A percentile compares a stretch with the other conserved stretches of the same genome.
Conservation (phyloP, 2,888 invertebrate genomes). For the Eristalis tenax region DNA sequence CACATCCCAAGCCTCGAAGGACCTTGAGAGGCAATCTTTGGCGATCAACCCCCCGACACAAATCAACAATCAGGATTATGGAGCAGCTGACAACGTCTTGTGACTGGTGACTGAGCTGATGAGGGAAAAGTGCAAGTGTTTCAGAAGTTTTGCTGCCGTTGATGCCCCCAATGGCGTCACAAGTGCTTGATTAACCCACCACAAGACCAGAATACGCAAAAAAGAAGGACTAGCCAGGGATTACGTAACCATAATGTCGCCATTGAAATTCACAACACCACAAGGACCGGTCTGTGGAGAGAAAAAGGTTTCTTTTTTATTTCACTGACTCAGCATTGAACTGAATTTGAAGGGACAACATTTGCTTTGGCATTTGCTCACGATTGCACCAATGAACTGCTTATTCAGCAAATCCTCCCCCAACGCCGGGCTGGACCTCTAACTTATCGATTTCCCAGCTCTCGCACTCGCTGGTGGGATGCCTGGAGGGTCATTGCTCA, state of each 20-base stretch:
- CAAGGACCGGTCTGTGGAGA: not conserved
- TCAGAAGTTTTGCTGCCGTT: not conserved
- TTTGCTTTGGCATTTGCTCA: not conserved
- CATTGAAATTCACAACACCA: not conserved
- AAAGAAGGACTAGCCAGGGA: not conserved
- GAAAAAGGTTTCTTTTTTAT: not conserved
- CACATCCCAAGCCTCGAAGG: no score
- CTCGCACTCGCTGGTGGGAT: not conserved
- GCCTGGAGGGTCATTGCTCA: not conserved
- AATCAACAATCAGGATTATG: no score
- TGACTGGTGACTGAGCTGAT: no score
- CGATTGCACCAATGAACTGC: not conserved
- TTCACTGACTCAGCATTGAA: not conserved
- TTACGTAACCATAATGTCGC: not conserved
- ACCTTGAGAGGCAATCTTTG: no score
- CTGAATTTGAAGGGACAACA: not conserved
- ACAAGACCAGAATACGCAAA: not conserved
- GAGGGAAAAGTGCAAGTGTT: no score
- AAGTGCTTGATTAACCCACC: not conserved
- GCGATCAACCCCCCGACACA: no score
- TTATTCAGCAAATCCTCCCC: not conserved
- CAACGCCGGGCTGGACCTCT: not conserved
- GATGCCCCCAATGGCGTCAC: not conserved
- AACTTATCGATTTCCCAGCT: not conserved
- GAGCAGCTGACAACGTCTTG: no score